Conservation (phyloP, 2,888 invertebrate species). For the Eupithecia abbreviata region DNA sequence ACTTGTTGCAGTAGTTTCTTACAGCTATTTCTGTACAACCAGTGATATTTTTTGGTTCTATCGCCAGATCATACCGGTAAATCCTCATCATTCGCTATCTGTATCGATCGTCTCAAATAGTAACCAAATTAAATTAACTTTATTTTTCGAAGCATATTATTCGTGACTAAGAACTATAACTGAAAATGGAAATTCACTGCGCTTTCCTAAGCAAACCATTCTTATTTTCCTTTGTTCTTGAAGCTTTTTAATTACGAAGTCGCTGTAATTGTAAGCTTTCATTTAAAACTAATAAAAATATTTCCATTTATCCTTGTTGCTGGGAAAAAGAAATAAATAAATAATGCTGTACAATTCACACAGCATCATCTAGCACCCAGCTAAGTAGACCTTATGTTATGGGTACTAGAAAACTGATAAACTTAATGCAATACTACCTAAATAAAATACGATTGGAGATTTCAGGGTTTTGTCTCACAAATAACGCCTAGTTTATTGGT, state of each 20-base stretch:
- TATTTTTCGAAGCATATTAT: background rate
- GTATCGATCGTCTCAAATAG: too few species aligned
- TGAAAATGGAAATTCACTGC: background rate
- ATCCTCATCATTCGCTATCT: background rate
- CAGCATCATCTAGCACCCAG: too few species aligned
- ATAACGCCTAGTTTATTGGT: constrained; percentile 18
- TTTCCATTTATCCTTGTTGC: background rate
- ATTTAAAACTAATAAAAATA: background rate
- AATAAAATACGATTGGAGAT: constrained; percentile 1
- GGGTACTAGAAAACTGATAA: background rate
- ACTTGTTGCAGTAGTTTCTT: constrained; percentile 57
- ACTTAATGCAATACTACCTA: background rate
- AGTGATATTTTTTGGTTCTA: constrained; percentile 30
- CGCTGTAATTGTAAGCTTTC: background rate
- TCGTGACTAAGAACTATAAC: background rate
- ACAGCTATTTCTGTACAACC: constrained; percentile 46
- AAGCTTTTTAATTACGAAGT: background rate
- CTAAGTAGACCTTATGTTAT: background rate
- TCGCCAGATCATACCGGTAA: background rate
- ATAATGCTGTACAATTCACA: background rate
- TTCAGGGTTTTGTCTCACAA: constrained; percentile 52
- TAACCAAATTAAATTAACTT: background rate
- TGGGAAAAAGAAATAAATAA: background rate
- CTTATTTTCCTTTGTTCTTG: background rate
- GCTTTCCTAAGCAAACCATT: background rate